Evolutionary conservation across 2,888 invertebrate genomes (phyloP).

Genomic region (Hypomecis atomaria): DNA sequence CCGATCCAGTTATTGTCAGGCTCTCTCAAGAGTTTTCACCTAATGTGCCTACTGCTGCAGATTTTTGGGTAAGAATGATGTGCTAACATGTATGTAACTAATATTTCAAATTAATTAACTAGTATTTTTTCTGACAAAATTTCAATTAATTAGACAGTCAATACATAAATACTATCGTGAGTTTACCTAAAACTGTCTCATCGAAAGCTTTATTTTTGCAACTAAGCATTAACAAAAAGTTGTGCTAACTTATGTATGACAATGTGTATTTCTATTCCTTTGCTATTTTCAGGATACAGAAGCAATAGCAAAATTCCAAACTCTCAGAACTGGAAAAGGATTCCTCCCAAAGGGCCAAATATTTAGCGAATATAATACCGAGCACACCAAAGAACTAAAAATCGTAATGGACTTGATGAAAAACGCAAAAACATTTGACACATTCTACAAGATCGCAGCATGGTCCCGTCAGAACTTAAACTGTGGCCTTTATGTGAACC

Average conservation of each 20-base stretch:
- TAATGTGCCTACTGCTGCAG: slow-evolving; percentile 53
- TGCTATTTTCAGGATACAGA: slow-evolving; percentile 62
- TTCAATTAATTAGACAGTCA: too few species aligned
- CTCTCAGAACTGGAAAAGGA: slow-evolving; percentile 56
- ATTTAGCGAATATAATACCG: slow-evolving; percentile 68
- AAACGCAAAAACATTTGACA: slow-evolving; percentile 83
- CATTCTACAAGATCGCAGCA: slow-evolving; percentile 83
- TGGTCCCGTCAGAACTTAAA: slow-evolving; percentile 86
- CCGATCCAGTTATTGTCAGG: slow-evolving; percentile 53
- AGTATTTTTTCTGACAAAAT: too few species aligned
- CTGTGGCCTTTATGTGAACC: slow-evolving; percentile 86
- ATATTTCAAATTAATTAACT: too few species aligned
- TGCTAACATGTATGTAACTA: too few species aligned
- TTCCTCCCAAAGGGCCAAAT: slow-evolving; percentile 69
- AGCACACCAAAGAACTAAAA: slow-evolving; percentile 65
- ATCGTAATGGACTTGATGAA: slow-evolving; percentile 78
- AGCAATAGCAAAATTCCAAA: slow-evolving; percentile 59
- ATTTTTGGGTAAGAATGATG: slow-evolving; percentile 65
- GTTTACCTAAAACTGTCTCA: too few species aligned
- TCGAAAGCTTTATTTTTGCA: too few species aligned
- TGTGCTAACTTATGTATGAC: too few species aligned
- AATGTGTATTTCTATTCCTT: too few species aligned
- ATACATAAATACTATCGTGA: too few species aligned
- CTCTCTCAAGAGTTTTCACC: slow-evolving; percentile 64
- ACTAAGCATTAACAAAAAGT: too few species aligned